Base-by-base conservation (phyloP, 2,888 invertebrate species). In the Nephrotoma flavescens region DNA sequence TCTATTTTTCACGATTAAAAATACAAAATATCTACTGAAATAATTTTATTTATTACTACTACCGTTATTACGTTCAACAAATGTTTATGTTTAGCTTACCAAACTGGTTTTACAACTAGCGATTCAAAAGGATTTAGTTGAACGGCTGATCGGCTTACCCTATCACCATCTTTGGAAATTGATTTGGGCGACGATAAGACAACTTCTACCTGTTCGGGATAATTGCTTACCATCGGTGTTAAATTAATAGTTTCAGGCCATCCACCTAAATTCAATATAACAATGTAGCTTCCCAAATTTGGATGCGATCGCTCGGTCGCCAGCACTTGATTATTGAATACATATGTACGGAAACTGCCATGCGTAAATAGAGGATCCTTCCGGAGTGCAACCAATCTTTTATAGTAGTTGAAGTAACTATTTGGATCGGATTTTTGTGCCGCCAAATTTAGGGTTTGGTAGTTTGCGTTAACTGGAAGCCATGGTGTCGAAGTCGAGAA, bases 401-500 rank as follows among this genome's bases (percentile, higher is more conserved):
- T 92, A 89, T 95, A 95, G 0, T 94, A 90, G 86, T 93, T 93
- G 86, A 93, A 92, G 88, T 94, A 94, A 52, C 94, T 94, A 12
- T 91, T 90, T 0, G 90, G 89, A 0, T 88, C 89, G 0, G 86
- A 87, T 19, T 89, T 90, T 89, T 95, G 92, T 0, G 89, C 89
- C 87, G 91, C 91, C 5, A 95, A 92, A 89, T 95, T 95, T 0
- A 94, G 89, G 0, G 88, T 89, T 86, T 90, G 89, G 88, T 93
- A 94, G 85, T 94, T 93, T 0, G 90, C 89, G 86, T 94, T 93
- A 9, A 95, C 93, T 4, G 95, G 95, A 15, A 95, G 89, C 95
- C 95, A 95, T 0, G 94, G 93, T 87, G 90, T 89, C 7, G 90
- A 91, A 2, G 89, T 89, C 0, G 92, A 92, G n/a, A 86, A 86